Evolutionary conservation across 2,797 vertebrate genomes (phyloP), one percentile per base, ranked within the genome.

Genomic region (Macropus fuliginosus): DNA sequence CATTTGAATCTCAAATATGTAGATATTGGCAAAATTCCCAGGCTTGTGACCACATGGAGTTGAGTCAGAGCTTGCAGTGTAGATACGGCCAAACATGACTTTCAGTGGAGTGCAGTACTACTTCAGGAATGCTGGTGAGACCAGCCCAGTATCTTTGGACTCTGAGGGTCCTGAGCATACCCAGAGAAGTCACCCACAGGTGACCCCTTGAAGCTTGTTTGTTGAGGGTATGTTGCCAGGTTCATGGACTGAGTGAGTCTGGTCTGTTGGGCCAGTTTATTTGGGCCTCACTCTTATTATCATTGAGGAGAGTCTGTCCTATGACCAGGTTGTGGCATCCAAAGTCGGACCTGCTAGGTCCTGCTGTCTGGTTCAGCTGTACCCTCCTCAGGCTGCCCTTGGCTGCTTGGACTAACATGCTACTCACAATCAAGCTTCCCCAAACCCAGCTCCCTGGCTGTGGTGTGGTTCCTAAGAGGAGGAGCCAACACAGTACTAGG

Each of bases 1-100:
- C 74, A 87, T 87, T 87, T 87, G 74, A 87, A 87, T 87, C 74
- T 50, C 74, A 87, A 87, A 87, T 87, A 27, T 87, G 74, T 87
- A 50, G 74, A 87, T 87, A 50, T 87, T 87, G 74, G 74, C 74
- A 27, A 87, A 87, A 87, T 50, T 87, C 74, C 74, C 74, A 87
- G 74, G 74, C 74, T 87, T 50, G 74, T 27, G 74, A 87, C 74
- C 4, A 10, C 2, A 13, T 87, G 74, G 74, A 87, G 40, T 87
- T 50, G 40, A 87, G 74, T 87, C 40, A 87, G 74, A 87, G 21
- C 3, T 50, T 46, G 74, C 74, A 87, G 74, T 87, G 40, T 87
- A 87, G 74, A 87, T 27, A 87, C 0, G 74, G 40, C 74, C 40
- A 87, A 50, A 87, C 40, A 3, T 46, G 74, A 87, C 40, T 87